Evolutionary conservation across 2,113 vertebrate species (phyloP).

Genomic region (Noctilio leporinus): DNA sequence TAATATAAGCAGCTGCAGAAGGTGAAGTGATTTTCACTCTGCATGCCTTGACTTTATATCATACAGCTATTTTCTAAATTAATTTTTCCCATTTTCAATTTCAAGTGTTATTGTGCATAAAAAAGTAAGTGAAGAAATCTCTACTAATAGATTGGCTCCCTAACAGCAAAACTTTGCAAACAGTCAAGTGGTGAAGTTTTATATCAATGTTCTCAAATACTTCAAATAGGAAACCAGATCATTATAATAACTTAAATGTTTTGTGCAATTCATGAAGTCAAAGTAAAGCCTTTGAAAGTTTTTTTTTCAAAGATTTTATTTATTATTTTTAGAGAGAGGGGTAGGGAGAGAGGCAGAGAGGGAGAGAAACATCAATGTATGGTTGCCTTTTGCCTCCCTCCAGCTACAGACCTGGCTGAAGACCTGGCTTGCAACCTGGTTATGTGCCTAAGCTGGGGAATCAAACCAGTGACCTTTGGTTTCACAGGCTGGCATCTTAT

Average conservation of each 20-base stretch:
- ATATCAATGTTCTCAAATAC: accelerated
- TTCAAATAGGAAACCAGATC: background rate
- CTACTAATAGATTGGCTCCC: background rate
- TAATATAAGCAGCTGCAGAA: background rate
- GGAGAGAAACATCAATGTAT: no score
- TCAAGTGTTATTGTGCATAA: background rate
- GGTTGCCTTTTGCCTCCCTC: no score
- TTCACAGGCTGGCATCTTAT: no score
- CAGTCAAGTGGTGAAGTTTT: background rate
- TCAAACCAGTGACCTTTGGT: no score
- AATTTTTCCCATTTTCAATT: background rate
- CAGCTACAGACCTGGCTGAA: no score
- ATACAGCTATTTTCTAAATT: background rate
- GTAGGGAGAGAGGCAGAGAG: no score
- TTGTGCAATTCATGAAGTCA: background rate
- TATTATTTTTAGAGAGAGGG: no score
- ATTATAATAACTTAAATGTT: background rate
- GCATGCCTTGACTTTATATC: background rate
- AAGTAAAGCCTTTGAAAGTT: background rate
- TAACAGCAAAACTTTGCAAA: background rate
- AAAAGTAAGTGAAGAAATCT: background rate
- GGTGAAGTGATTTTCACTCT: background rate
- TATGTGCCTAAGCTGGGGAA: no score
- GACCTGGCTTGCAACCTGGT: no score
- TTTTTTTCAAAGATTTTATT: no score